Evolutionary conservation across 1,140 invertebrate species (phyloP).

Genomic region (Dendrolimus kikuchii): DNA sequence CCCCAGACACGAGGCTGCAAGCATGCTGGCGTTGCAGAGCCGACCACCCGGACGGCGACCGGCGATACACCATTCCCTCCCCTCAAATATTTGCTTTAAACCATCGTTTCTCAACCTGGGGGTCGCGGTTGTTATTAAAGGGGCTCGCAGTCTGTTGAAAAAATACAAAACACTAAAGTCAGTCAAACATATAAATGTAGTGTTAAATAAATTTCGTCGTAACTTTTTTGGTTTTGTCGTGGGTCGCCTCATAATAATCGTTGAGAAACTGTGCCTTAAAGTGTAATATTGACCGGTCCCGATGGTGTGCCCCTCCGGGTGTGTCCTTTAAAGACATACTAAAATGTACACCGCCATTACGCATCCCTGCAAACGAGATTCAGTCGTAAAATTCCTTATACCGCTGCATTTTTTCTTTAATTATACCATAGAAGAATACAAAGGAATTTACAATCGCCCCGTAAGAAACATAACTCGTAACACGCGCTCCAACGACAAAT

Average conservation of each 20-base stretch:
- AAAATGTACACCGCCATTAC: conserved; percentile 50
- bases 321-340: conserved; percentile 43
- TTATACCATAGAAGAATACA: conserved; percentile 24
- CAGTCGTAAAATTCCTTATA: conserved; percentile 41
- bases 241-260: no score
- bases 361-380: conserved; percentile 50
- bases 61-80: conserved; percentile 22
- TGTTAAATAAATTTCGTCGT: no score
- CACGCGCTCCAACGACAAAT: no score
- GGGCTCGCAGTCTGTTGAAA: no score
- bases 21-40: conserved; percentile 61
- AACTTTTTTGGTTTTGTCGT: no score
- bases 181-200: no score
- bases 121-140: no score
- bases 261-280: no score
- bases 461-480: no score
- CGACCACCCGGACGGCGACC: conserved; percentile 35
- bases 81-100: neutral
- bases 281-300: conserved; percentile 16
- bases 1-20: conserved; percentile 58
- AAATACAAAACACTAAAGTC: no score
- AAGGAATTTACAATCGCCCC: no score
- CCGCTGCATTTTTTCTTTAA: conserved; percentile 53
- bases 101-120: no score
- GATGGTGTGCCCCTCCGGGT: conserved; percentile 47